Evolutionary conservation across 1,140 invertebrate genomes (phyloP), one percentile per base, ranked within the genome.

Genomic region (Oryctes rhinoceros): DNA sequence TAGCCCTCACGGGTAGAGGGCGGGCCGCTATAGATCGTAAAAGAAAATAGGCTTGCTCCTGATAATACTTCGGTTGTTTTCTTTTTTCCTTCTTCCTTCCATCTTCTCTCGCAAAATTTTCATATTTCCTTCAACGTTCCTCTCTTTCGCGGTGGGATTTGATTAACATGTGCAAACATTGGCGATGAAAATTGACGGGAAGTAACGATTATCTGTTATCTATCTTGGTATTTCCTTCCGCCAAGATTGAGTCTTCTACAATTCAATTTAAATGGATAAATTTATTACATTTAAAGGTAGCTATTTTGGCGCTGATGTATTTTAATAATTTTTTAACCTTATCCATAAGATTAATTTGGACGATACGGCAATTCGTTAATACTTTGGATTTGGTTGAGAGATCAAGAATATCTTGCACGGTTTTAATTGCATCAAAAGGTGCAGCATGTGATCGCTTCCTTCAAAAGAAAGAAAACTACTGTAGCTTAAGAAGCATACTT

Each of bases 21-120:
- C 65, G 65, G 65, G 65, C 65, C 65, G 65, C 65, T 71, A 20
- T 71, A 71, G 65, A 71, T 71, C 65, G 65, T 71, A 71, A 71
- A 71, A 71, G 65, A 71, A 71, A 71, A 71, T 71, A 71, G 65
- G 65, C 65, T 71, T 71, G 65, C 65, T 71, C 35, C 65, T 71
- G 65, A 71, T 71, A 71, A 71, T 71, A 37, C 65, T 71, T 35
- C 20, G 20, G 65, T 71, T 71, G 65, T 71, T 71, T 71, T 71
- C 65, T 71, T 71, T 71, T 71, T 71, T 71, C 35, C 35, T 71
- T 10, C 20, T 71, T 30, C 18, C 30, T 30, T 67, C 65, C 65
- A 35, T 53, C 65, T 67, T 11, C 65, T 11, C 4, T 24, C n/a
- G 65, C 65, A 18, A 67, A 44, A 67, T 67, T 67, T 67, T 67